phyloP scores from a whole-genome alignment of 92 coral and sea anemone genomes.

The Palythoa grandiflora region DNA sequence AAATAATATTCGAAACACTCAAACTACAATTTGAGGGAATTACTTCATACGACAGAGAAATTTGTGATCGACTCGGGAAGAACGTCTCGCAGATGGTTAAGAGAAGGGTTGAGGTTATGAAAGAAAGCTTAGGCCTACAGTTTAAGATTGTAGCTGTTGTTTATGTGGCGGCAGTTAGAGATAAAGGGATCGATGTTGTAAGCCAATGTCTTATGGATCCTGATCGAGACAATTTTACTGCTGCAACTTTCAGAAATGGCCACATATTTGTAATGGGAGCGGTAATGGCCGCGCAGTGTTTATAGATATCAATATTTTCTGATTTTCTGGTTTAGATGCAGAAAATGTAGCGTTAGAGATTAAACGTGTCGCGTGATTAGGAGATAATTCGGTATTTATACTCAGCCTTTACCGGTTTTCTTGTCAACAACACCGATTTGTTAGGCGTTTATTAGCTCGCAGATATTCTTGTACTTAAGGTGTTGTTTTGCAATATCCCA shows the following conservation, averaged over 20 bases:
- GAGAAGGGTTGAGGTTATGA: constrained; percentile 85
- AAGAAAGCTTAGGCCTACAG: constrained; percentile 64
- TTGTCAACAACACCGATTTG: neutral
- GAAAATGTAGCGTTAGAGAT: neutral
- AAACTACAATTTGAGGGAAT: constrained; percentile 85
- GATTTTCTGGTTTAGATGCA: neutral
- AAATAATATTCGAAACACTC: constrained; percentile 79
- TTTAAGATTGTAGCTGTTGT: constrained; percentile 85
- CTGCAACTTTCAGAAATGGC: constrained; percentile 84
- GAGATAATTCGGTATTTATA: neutral
- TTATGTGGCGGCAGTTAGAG: constrained; percentile 86
- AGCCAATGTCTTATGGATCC: constrained; percentile 78
- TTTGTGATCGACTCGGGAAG: constrained; percentile 86
- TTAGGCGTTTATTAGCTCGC: constrained; percentile 5
- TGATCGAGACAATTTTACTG: constrained; percentile 82
- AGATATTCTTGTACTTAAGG: constrained; percentile 1
- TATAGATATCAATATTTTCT: constrained; percentile 3
- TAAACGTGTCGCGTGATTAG: neutral
- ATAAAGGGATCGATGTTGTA: constrained; percentile 77
- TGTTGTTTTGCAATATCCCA: neutral
- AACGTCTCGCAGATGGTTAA: constrained; percentile 86
- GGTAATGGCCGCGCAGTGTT: constrained; percentile 67
- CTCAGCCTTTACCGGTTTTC: neutral
- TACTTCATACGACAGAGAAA: constrained; percentile 79
- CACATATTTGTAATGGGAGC: constrained; percentile 84